phyloP scores from a whole-genome alignment of 1,140 invertebrate genomes.

The Stenopsyche tienmushanensis region DNA sequence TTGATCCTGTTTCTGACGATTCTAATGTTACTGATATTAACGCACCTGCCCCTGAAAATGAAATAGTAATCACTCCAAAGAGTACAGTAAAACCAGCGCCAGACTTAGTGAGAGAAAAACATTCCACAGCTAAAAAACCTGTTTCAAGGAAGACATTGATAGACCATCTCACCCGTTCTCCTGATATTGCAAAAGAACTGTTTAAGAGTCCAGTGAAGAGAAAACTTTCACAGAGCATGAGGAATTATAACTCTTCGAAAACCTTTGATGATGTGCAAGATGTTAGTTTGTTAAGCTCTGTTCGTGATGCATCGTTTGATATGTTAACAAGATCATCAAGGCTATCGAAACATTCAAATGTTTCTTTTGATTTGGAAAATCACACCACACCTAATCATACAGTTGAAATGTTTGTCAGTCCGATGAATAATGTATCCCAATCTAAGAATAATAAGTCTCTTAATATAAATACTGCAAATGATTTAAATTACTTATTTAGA shows the following conservation, averaged over 20 bases:
- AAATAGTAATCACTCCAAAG: constrained; percentile 48
- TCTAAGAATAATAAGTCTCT: constrained; percentile 22
- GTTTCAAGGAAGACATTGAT: constrained; percentile 51
- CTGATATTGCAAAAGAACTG: constrained; percentile 50
- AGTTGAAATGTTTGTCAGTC: too few relatives aligned
- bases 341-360: constrained; percentile 15
- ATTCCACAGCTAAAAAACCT: constrained; percentile 54
- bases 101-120: constrained; percentile 53
- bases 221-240: constrained; percentile 53
- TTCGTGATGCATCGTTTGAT: constrained; percentile 40
- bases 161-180: constrained; percentile 49
- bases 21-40: constrained; percentile 37
- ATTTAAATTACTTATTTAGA: too few relatives aligned
- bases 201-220: constrained; percentile 55
- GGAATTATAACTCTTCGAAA: constrained; percentile 26
- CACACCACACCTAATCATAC: too few relatives aligned
- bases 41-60: constrained; percentile 35
- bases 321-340: constrained; percentile 40
- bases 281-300: constrained; percentile 35
- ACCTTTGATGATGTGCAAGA: constrained; percentile 30
- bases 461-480: not conserved
- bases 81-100: constrained; percentile 47
- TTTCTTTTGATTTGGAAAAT: constrained; percentile 43
- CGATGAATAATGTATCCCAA: constrained; percentile 48
- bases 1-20: constrained; percentile 27